A percentile compares a stretch with the other conserved stretches of the same genome.
These are phyloP conservation scores for Etheostoma nigrum DNA, from an alignment of 2,797 vertebrate species.

Conservation along the genomic window DNA sequence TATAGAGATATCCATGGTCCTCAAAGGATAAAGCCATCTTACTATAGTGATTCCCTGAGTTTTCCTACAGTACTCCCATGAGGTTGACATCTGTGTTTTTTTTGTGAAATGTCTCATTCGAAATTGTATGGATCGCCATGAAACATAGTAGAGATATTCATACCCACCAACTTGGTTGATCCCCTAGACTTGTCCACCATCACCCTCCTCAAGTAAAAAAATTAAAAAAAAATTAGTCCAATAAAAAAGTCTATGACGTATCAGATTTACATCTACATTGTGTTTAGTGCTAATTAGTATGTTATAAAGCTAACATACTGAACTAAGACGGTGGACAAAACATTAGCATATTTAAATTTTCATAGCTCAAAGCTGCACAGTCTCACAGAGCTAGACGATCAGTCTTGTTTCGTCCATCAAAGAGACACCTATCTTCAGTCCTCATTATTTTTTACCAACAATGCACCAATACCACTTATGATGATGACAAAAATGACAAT, in stretches of 20 bases:
- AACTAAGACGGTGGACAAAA: neutral
- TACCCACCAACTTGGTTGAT: too few species aligned
- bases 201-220: too few species aligned
- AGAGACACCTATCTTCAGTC: neutral
- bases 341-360: neutral
- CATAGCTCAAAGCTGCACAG: conserved; percentile 10
- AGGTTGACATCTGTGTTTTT: neutral
- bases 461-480: neutral
- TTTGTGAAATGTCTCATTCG: neutral
- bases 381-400: neutral
- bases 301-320: neutral
- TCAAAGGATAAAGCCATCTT: neutral
- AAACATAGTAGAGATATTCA: neutral
- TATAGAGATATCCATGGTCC: neutral
- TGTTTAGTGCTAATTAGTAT: neutral
- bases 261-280: neutral
- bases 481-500: conserved; percentile 17
- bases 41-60: neutral
- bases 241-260: neutral
- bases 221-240: too few species aligned
- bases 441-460: neutral
- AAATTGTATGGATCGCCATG: neutral
- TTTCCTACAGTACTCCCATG: neutral
- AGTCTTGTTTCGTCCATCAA: neutral
- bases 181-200: too few species aligned